Evolutionary conservation across 2,888 invertebrate species (phyloP).

Genomic region (Reticulitermes lucifugus): DNA sequence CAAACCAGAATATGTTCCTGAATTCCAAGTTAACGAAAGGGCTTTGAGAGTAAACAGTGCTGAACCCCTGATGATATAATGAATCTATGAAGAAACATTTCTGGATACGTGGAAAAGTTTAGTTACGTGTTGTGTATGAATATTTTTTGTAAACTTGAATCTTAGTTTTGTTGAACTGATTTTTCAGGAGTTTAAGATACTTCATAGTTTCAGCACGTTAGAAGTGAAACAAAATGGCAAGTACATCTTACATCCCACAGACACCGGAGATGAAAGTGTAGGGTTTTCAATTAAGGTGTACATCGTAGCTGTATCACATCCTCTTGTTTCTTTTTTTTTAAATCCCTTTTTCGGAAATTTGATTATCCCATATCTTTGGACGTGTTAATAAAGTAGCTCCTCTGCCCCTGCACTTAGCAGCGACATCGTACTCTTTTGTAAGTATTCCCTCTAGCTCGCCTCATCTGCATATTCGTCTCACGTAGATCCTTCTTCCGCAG

Average conservation of each 20-base stretch:
- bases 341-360: constrained; percentile 27
- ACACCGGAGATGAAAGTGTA: background rate
- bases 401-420: background rate
- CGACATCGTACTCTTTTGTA: background rate
- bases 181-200: no score
- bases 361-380: constrained; percentile 31
- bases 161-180: no score
- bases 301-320: background rate
- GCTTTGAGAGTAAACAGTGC: no score
- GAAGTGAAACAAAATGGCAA: background rate
- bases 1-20: no score
- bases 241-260: background rate
- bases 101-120: no score
- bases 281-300: constrained; percentile 17
- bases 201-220: no score
- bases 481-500: background rate
- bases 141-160: no score
- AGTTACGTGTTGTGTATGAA: no score
- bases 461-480: constrained; percentile 31
- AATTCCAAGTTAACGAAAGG: no score
- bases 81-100: no score
- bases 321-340: background rate
- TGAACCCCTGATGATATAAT: no score
- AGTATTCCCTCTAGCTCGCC: background rate
- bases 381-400: constrained; percentile 21